These are phyloP conservation scores for Hippotragus niger DNA, from an alignment of 2,113 vertebrate genomes.

Conservation along the genomic window DNA sequence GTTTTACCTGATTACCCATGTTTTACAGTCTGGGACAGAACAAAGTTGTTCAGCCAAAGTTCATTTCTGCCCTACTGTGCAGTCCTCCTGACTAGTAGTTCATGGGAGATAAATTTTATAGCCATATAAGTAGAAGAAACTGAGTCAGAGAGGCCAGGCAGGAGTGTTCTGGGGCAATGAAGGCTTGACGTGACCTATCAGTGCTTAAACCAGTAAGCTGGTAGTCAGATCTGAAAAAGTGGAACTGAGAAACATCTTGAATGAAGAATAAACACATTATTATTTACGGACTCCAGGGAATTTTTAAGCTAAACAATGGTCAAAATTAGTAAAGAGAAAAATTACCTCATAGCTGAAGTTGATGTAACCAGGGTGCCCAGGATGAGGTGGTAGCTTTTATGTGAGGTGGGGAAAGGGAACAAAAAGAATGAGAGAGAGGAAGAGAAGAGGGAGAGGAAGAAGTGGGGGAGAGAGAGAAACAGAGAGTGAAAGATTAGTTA, in stretches of 20 bases:
- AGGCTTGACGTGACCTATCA: neutral
- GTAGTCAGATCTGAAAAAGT: constrained; percentile 1
- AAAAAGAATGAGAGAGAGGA: neutral
- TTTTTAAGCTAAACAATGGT: constrained; percentile 37
- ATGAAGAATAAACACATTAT: neutral
- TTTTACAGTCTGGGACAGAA: neutral
- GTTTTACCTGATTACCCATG: neutral
- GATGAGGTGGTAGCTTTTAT: constrained; percentile 58
- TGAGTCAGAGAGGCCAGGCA: neutral
- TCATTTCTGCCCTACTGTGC: neutral
- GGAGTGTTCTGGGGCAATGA: neutral
- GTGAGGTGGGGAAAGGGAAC: neutral
- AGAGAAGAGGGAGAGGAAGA: neutral
- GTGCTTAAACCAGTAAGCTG: neutral
- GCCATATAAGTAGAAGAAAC: constrained; percentile 16
- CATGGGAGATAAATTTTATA: neutral
- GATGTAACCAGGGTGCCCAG: constrained; percentile 68
- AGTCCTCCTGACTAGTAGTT: neutral
- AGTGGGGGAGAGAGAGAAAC: neutral
- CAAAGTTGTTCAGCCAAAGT: neutral
- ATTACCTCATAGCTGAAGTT: constrained; percentile 73
- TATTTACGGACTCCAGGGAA: neutral
- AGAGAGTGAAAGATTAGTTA: constrained; percentile 52
- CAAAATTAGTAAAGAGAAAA: constrained; percentile 61
- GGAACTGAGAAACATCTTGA: constrained; percentile 13